Conservation (phyloP, 2,888 invertebrate species). For the Cartodere bifasciata region DNA sequence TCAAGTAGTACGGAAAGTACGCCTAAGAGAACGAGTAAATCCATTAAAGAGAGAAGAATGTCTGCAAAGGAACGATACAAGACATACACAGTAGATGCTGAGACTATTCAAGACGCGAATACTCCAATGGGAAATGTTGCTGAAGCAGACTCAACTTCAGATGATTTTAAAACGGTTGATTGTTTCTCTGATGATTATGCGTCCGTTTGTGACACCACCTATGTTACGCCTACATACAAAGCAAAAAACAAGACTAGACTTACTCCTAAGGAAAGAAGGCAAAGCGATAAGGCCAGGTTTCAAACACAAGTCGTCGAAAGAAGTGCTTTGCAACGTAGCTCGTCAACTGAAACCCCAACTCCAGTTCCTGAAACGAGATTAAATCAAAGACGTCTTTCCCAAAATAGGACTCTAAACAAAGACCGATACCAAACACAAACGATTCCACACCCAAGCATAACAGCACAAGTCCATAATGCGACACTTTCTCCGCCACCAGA, state of each 20-base stretch:
- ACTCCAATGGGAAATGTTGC: too few relatives aligned
- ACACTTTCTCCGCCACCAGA: conserved; percentile 19
- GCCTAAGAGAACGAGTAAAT: conserved; percentile 47
- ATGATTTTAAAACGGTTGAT: conserved; percentile 20
- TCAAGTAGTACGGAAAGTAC: conserved; percentile 62
- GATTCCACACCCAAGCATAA: conserved; percentile 40
- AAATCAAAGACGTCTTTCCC: conserved; percentile 31
- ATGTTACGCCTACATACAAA: conserved; percentile 13
- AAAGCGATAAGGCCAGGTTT: conserved; percentile 54
- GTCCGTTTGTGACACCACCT: conserved; percentile 11
- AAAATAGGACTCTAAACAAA: conserved; percentile 49
- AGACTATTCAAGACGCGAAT: conserved; percentile 15
- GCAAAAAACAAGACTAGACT: conserved; percentile 26
- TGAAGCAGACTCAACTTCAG: conserved; percentile 15
- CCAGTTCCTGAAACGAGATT: conserved; percentile 21
- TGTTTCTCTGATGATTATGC: conserved; percentile 19
- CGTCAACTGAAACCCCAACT: conserved; percentile 13
- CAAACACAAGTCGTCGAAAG: conserved; percentile 48
- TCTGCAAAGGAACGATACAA: conserved; percentile 67
- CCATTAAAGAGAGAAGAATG: conserved; percentile 57
- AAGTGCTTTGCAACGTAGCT: conserved; percentile 8
- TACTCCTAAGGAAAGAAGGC: conserved; percentile 53
- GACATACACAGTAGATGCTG: conserved; percentile 67
- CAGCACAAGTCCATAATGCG: conserved; percentile 36
- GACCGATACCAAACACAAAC: conserved; percentile 66